Evolutionary conservation across 2,797 vertebrate genomes (phyloP).

Genomic region (Propithecus deckenii): DNA sequence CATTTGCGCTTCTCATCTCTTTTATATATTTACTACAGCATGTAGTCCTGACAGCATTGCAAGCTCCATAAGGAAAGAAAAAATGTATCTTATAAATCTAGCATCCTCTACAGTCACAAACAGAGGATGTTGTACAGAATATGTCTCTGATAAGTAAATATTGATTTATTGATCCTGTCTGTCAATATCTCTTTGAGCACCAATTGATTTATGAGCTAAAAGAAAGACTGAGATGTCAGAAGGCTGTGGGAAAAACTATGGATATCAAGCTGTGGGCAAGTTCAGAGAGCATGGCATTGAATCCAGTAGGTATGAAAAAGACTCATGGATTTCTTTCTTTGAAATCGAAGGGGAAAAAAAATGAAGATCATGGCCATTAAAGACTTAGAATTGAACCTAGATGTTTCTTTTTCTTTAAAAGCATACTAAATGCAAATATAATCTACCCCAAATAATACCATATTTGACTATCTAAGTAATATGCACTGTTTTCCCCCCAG

Average conservation of each 20-base stretch:
- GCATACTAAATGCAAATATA: not conserved
- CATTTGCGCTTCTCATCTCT: not conserved
- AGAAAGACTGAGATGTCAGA: conserved; percentile 8
- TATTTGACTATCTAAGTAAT: not conserved
- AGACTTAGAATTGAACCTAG: not conserved
- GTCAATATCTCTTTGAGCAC: conserved; percentile 56
- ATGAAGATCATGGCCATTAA: not conserved
- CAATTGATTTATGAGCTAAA: conserved; percentile 53
- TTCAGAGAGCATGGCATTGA: not conserved
- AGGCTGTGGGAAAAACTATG: not conserved
- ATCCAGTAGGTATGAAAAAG: not conserved
- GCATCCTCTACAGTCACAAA: not conserved
- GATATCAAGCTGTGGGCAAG: not conserved
- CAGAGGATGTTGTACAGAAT: conserved; percentile 3
- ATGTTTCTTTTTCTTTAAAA: not conserved
- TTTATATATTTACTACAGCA: not conserved
- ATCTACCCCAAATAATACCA: not conserved
- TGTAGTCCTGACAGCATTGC: not conserved
- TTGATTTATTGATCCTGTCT: conserved; percentile 60
- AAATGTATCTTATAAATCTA: conserved; percentile 9
- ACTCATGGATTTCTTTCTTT: not conserved
- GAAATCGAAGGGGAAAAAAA: conserved; percentile 8
- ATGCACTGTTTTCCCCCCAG: not conserved
- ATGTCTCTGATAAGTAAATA: conserved; percentile 37
- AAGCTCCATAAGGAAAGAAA: not conserved